Evolutionary conservation across 1,140 invertebrate genomes (phyloP).

Genomic region (Trypoxylus dichotomus): DNA sequence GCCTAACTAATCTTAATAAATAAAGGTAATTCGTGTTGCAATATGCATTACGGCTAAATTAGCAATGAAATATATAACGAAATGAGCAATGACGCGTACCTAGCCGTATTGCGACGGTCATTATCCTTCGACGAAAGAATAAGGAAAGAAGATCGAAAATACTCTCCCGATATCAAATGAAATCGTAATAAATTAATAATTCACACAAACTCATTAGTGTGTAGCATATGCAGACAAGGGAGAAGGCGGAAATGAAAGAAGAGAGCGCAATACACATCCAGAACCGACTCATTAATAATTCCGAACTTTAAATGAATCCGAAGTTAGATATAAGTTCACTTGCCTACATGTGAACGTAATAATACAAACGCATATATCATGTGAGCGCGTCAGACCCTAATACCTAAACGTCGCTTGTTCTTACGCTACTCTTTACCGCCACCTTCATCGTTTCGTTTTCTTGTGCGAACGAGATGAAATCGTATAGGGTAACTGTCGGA

Average conservation of each 20-base stretch:
- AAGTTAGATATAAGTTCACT: slow-evolving; percentile 48
- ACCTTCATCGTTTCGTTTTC: not conserved
- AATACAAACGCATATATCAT: slow-evolving; percentile 50
- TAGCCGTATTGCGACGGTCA: not conserved
- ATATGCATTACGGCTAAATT: slow-evolving; percentile 2
- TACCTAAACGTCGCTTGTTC: slow-evolving; percentile 34
- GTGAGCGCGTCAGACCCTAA: slow-evolving; percentile 42
- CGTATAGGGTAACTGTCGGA: not conserved
- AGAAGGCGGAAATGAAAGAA: not conserved
- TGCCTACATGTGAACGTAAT: slow-evolving; percentile 48
- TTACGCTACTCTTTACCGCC: slow-evolving; percentile 31
- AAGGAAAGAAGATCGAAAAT: slow-evolving; percentile 8
- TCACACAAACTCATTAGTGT: slow-evolving; percentile 50
- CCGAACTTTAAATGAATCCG: slow-evolving; percentile 51
- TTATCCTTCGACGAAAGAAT: not conserved
- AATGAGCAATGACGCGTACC: not conserved
- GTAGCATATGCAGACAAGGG: slow-evolving; percentile 44
- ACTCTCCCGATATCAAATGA: not conserved
- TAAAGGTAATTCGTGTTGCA: not conserved
- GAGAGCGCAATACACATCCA: slow-evolving; percentile 42
- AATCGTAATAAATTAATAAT: slow-evolving; percentile 48
- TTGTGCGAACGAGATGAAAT: slow-evolving; percentile 6
- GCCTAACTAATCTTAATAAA: not conserved
- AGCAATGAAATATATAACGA: slow-evolving; percentile 2
- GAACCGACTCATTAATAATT: slow-evolving; percentile 51